Evolutionary conservation across 2,888 invertebrate genomes (phyloP), one percentile per base, ranked within the genome.

Genomic region (Hydropsyche betteni): DNA sequence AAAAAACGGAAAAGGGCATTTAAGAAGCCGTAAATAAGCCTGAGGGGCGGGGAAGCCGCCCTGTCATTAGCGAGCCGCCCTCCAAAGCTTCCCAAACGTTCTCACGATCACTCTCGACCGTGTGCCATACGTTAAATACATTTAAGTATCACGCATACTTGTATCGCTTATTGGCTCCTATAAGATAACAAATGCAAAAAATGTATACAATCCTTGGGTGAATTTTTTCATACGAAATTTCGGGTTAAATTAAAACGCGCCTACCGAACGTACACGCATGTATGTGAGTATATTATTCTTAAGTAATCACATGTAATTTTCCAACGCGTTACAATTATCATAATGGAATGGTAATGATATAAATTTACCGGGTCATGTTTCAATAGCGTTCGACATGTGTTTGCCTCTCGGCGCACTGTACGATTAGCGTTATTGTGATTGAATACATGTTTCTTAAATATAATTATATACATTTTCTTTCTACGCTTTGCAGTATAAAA

Each of bases 41-140:
- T 80, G 82, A 83, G 82, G 81, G 82, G 82, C 82, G 81, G 81
- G 80, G 81, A 81, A 80, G 81, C 79, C 81, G 80, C 85, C 86
- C 89, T 89, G 88, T 89, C 87, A 89, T 89, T 89, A 89, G 83
- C 83, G 83, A 83, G 83, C 85, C 85, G 85, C 87, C 87, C 81
- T 81, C 75, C 79, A 75, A 76, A 69, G 61, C 70, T 71, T 61
- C 73, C 70, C 38, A 61, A 72, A 44, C 69, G 14, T 69, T 34
- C 68, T 64, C 68, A 44, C 69, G 55, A n/a, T 52, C 33, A 34
- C 24, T 38, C 34, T 16, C 34, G 73, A 71, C 74, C 74, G 64
- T 50, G 16, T 61, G 61, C 61, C 24, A 24, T 24, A 24, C 24
- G 24, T 24, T 24, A 24, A 24, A 51, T 51, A 12, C 51, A 2